Evolutionary conservation across 2,113 vertebrate genomes (phyloP).

Genomic region (Chaetorhynchus papuensis): DNA sequence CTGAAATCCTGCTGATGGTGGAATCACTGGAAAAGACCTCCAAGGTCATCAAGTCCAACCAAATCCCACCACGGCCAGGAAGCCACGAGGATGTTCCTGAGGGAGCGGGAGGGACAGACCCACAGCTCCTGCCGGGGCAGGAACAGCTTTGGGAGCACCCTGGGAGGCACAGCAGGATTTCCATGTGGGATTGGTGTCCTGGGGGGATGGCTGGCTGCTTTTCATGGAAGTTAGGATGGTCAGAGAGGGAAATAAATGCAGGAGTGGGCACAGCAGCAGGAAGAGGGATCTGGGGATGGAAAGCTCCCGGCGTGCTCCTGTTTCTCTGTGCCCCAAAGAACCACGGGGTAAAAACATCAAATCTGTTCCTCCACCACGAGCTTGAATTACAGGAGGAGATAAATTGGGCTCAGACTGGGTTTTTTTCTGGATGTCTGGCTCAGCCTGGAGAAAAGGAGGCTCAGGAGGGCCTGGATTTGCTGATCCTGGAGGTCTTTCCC

Average conservation of each 20-base stretch:
- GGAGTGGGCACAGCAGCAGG: not conserved
- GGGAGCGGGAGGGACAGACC: not conserved
- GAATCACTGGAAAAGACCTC: not conserved
- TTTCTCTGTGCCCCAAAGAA: not conserved
- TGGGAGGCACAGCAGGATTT: not conserved
- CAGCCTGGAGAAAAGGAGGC: not conserved
- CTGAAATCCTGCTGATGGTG: not conserved
- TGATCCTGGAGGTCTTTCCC: not conserved
- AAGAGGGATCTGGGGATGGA: not conserved
- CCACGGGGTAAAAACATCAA: not conserved
- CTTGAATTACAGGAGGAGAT: not conserved
- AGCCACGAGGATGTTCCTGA: not conserved
- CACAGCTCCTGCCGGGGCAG: not conserved
- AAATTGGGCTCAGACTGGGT: not conserved
- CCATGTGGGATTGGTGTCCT: not conserved
- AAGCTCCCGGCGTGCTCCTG: not conserved
- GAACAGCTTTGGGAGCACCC: not conserved
- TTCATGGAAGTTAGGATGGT: not conserved
- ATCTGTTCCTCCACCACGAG: not conserved
- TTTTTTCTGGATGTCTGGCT: not conserved
- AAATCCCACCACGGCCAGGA: not conserved
- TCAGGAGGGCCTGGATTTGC: not conserved
- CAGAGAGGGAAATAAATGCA: not conserved
- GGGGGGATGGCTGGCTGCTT: not conserved
- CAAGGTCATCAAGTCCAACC: not conserved